Percentiles rank a stretch among this genome's conserved stretches.
Conservation (phyloP, 2,888 invertebrate genomes). For the Caenorhabditis macrosperma region DNA sequence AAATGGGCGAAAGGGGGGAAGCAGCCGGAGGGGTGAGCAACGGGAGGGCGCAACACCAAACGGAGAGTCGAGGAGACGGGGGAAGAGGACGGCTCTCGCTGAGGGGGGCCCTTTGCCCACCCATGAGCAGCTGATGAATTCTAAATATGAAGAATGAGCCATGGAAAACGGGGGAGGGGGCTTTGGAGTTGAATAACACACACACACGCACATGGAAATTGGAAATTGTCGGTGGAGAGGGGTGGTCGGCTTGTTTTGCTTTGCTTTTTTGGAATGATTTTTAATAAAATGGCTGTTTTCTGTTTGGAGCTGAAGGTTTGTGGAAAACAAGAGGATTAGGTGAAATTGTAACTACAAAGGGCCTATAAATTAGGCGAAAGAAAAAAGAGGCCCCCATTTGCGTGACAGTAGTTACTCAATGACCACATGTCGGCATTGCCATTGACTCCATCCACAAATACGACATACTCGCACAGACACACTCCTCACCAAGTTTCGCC, state of each 20-base stretch:
- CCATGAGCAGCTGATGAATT: conserved; percentile 35
- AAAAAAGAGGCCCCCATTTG: not conserved
- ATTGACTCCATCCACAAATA: conserved; percentile 47
- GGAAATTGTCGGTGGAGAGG: not conserved
- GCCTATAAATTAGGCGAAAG: not conserved
- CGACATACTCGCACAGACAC: conserved; percentile 12
- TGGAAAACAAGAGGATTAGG: too few species aligned
- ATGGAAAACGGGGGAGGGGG: not conserved
- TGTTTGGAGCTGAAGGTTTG: too few species aligned
- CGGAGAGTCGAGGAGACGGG: conserved; percentile 1
- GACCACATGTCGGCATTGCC: conserved; percentile 48
- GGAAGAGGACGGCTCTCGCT: not conserved
- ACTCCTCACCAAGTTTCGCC: conserved; percentile 28
- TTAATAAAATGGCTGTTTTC: too few species aligned
- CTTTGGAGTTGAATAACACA: conserved; percentile 13
- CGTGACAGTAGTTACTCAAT: conserved; percentile 34
- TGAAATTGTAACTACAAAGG: too few species aligned
- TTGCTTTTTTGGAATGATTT: not conserved
- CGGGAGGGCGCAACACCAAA: conserved; percentile 1
- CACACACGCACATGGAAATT: conserved; percentile 3
- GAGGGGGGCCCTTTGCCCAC: not conserved
- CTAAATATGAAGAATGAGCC: conserved; percentile 42
- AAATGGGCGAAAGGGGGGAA: conserved; percentile 29
- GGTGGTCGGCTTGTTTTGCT: not conserved
- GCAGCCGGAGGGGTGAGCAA: conserved; percentile 17